Conservation (phyloP, 2,888 invertebrate genomes). For the Hirtodrosophila trivittata region DNA sequence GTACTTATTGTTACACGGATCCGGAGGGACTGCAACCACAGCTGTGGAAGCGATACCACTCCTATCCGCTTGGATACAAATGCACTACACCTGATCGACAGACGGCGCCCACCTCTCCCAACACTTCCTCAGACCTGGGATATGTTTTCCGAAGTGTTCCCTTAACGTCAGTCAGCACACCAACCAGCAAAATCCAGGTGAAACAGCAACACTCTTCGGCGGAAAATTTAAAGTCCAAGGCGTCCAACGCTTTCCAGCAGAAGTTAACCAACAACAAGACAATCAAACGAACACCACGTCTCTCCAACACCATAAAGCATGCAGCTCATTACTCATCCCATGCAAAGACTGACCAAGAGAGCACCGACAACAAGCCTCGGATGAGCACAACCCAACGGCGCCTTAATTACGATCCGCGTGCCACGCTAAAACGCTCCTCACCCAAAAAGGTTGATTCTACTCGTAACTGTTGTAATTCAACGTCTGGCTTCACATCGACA, state of each 20-base stretch:
- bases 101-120: not conserved
- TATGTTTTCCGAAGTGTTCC: not conserved
- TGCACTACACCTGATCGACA: not conserved
- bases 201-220: slow-evolving; percentile 16
- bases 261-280: not conserved
- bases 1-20: not conserved
- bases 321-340: slow-evolving; percentile 45
- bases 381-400: slow-evolving; percentile 51
- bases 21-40: slow-evolving; percentile 16
- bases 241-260: not conserved
- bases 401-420: slow-evolving; percentile 52
- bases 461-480: not conserved
- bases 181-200: slow-evolving; percentile 11
- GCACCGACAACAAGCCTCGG: not conserved
- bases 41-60: slow-evolving; percentile 35
- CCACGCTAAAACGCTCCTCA: slow-evolving; percentile 33
- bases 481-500: not conserved
- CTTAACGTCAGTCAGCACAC: not conserved
- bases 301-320: slow-evolving; percentile 7
- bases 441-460: slow-evolving; percentile 2
- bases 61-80: slow-evolving; percentile 11
- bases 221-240: slow-evolving; percentile 1
- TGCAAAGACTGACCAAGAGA: slow-evolving; percentile 18
- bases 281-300: not conserved
- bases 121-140: not conserved